Percentiles rank a stretch among this genome's conserved stretches.
These are phyloP conservation scores for Apistogramma diplotaenia DNA, from an alignment of 2,113 vertebrate genomes.

Conservation along the genomic window DNA sequence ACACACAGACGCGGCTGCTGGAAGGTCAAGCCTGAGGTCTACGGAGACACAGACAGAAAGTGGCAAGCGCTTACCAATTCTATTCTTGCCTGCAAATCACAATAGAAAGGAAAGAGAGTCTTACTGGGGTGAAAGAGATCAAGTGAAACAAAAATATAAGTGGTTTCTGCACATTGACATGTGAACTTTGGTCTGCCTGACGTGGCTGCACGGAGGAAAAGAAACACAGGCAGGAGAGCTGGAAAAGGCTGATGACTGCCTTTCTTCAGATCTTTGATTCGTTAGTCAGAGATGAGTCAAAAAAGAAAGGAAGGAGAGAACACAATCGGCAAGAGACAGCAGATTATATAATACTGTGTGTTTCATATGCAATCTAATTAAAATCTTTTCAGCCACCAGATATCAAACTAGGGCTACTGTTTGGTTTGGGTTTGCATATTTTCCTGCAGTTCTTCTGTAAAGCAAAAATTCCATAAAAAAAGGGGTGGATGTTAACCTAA, in stretches of 20 bases:
- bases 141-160: constrained; percentile 15
- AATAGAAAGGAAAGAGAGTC: constrained; percentile 66
- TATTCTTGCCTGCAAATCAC: constrained; percentile 81
- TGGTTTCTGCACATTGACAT: neutral
- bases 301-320: neutral
- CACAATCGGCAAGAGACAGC: neutral
- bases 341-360: neutral
- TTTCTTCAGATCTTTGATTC: constrained; percentile 5
- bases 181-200: neutral
- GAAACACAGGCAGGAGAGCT: neutral
- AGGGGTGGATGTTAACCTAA: neutral
- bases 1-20: constrained; percentile 53
- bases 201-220: neutral
- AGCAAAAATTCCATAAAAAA: neutral
- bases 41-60: constrained; percentile 11
- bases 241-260: constrained; percentile 12
- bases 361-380: constrained; percentile 3
- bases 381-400: neutral
- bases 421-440: neutral
- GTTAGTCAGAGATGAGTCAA: constrained; percentile 10
- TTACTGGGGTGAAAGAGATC: constrained; percentile 25
- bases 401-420: neutral
- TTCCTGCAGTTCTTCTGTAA: no score
- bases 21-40: constrained; percentile 44
- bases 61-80: constrained; percentile 82